phyloP scores from a whole-genome alignment of 2,113 vertebrate species.

The Lutjanus erythropterus region DNA sequence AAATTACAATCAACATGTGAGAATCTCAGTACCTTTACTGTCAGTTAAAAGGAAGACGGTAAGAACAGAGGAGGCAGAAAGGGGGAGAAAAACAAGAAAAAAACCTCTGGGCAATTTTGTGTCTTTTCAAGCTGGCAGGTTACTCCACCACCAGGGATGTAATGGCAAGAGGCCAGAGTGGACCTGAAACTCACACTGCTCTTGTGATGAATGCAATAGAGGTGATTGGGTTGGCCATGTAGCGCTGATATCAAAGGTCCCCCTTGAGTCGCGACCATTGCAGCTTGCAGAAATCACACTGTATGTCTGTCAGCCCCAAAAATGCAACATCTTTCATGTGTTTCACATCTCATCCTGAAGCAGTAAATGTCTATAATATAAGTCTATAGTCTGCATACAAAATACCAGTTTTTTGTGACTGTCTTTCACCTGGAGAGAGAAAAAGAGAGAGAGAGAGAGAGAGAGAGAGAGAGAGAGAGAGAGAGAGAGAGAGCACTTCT shows the following conservation, averaged over 20 bases:
- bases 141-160: constrained; percentile 28
- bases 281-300: constrained; percentile 10
- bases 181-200: constrained; percentile 17
- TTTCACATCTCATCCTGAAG: background rate
- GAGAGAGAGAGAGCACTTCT: background rate
- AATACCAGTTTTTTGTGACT: background rate
- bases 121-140: constrained; percentile 35
- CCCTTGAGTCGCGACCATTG: background rate
- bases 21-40: constrained; percentile 36
- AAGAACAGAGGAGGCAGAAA: background rate
- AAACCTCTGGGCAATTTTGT: background rate
- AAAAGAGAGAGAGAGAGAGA: no score
- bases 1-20: constrained; percentile 54
- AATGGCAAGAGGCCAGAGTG: constrained; percentile 19
- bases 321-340: background rate
- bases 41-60: constrained; percentile 10
- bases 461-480: no score
- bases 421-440: background rate
- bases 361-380: background rate
- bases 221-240: constrained; percentile 52
- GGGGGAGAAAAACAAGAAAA: background rate
- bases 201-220: constrained; percentile 45
- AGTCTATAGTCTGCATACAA: background rate
- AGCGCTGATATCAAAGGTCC: constrained; percentile 39
- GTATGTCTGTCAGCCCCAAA: background rate